Percentiles rank a stretch among this genome's conserved stretches.
These are phyloP conservation scores for Orientallactaga sibirica DNA, from an alignment of 2,797 vertebrate species.

Conservation along the genomic window DNA sequence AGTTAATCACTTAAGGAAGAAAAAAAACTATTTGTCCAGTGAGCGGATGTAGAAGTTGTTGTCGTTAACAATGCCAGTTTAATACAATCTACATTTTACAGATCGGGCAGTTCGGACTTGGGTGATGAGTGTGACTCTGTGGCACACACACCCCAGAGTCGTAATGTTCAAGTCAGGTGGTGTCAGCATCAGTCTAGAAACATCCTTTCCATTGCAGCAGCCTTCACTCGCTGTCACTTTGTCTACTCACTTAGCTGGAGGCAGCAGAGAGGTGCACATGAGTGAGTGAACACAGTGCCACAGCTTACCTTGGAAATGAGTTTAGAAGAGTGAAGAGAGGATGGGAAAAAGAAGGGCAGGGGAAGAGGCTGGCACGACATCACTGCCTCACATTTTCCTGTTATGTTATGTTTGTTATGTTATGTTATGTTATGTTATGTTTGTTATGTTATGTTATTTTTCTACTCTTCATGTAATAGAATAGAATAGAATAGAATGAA, in stretches of 20 bases:
- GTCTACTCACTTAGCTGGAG: background rate
- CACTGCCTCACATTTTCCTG: slow-evolving; percentile 47
- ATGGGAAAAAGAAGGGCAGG: background rate
- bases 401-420: background rate
- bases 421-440: background rate
- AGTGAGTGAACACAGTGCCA: background rate
- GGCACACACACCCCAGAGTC: background rate
- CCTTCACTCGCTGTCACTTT: background rate
- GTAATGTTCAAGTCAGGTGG: background rate
- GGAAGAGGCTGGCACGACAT: background rate
- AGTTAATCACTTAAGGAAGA: background rate
- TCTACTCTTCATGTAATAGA: background rate
- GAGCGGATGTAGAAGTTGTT: background rate
- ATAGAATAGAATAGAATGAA: slow-evolving; percentile 59
- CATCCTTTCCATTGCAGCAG: background rate
- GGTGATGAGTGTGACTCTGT: background rate
- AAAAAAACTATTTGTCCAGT: background rate
- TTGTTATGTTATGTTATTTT: background rate
- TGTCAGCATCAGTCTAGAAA: background rate
- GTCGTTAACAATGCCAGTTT: background rate
- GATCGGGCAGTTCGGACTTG: background rate
- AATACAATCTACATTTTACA: background rate
- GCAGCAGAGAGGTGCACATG: background rate
- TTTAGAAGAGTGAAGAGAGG: background rate
- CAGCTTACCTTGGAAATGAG: background rate